Evolutionary conservation across 2,797 vertebrate species (phyloP), one percentile per base, ranked within the genome.

Genomic region (Martes flavigula): DNA sequence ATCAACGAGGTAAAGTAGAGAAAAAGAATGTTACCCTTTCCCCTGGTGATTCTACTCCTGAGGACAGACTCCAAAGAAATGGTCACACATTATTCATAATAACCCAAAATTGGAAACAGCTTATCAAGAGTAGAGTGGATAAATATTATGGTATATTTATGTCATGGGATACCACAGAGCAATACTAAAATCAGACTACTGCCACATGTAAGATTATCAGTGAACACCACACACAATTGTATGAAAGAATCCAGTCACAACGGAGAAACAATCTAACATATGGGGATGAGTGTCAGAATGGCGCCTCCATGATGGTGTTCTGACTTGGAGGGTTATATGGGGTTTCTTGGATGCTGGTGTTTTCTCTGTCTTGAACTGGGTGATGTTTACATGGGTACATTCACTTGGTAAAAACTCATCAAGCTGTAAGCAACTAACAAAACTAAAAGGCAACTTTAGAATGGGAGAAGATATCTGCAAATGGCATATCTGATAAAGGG

Each of bases 331-430:
- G 1, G 3, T 18, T 18, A 0, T 11, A 1, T 1, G 73, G 48
- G 20, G 77, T 35, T n/a, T 54, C 48, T 23, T 12, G 46, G 30
- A 21, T 32, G 7, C 46, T 21, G 18, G 43, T 8, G 7, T 62
- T 20, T 40, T 20, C 86, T 3, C 0, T 2, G 0, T 9, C 60
- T 7, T 43, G 38, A 81, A 1, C n/a, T 32, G 30, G 23, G 43
- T 4, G 30, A 10, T 32, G 83, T 8, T 4, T 2, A 0, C n/a
- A 0, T 0, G 0, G 43, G 20, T 0, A 1, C 2, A 0, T 27
- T 27, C 48, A 1, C 32, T 73, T 10, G 9, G 56, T 21, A 23
- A 2, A 23, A 18, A 6, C 27, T 25, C 40, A 7, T 5, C n/a
- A 14, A 48, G 13, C 13, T 46, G 9, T 20, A 77, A 77, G 43